Evolutionary conservation across 2,888 invertebrate genomes (phyloP).

Genomic region (Lathronympha strigana): DNA sequence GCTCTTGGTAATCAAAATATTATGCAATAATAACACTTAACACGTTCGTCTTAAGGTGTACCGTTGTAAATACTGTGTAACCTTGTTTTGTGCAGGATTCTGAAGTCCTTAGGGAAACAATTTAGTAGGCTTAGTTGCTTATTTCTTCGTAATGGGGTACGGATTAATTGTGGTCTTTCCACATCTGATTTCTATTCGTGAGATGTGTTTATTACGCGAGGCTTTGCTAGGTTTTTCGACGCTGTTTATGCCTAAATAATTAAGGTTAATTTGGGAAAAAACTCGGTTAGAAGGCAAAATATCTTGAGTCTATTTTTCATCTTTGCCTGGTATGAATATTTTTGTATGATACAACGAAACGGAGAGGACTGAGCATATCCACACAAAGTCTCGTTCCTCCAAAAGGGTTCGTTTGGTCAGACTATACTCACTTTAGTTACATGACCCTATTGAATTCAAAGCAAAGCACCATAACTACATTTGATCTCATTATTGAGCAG

Average conservation of each 20-base stretch:
- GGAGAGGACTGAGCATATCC: too few relatives aligned
- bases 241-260: neutral
- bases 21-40: conserved; percentile 15
- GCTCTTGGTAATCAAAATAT: conserved; percentile 22
- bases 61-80: neutral
- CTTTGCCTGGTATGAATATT: too few relatives aligned
- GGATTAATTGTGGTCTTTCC: conserved; percentile 38
- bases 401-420: too few relatives aligned
- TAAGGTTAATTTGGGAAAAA: neutral
- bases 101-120: conserved; percentile 38
- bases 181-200: conserved; percentile 33
- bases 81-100: conserved; percentile 10
- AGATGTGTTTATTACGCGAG: conserved; percentile 6
- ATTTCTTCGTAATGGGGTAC: conserved; percentile 25
- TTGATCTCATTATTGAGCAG: too few relatives aligned
- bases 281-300: too few relatives aligned
- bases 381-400: too few relatives aligned
- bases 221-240: conserved; percentile 2
- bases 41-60: conserved; percentile 12
- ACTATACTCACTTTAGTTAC: too few relatives aligned
- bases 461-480: too few relatives aligned
- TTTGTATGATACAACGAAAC: too few relatives aligned
- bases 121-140: conserved; percentile 36
- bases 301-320: too few relatives aligned
- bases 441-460: too few relatives aligned